phyloP scores from a whole-genome alignment of 1,140 invertebrate species.

The Gryllus bimaculatus region DNA sequence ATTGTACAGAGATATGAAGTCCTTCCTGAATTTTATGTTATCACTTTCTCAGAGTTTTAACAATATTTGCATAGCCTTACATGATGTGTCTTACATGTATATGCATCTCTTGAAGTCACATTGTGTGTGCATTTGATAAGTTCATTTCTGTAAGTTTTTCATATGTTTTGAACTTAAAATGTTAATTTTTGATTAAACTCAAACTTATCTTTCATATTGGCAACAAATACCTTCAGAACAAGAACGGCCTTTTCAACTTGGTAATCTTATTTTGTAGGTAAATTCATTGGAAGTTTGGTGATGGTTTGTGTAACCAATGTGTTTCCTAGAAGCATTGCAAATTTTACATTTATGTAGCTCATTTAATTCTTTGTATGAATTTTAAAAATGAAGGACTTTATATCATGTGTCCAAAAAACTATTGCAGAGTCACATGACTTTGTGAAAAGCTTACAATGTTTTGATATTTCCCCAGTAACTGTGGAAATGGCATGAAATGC shows the following conservation, averaged over 20 bases:
- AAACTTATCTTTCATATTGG: too few relatives aligned
- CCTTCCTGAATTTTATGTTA: background rate
- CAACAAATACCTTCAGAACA: too few relatives aligned
- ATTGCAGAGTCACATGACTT: background rate
- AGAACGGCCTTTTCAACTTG: too few relatives aligned
- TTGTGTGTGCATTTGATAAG: too few relatives aligned
- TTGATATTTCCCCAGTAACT: slow-evolving; percentile 1
- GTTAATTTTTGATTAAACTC: too few relatives aligned
- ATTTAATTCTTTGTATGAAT: background rate
- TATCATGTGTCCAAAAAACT: background rate
- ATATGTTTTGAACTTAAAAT: too few relatives aligned
- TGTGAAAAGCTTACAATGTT: background rate
- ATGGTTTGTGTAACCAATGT: background rate
- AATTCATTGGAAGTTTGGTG: background rate
- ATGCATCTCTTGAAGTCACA: too few relatives aligned
- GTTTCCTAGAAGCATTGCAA: background rate
- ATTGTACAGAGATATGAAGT: slow-evolving; percentile 6
- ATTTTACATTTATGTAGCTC: background rate
- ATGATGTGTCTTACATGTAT: too few relatives aligned
- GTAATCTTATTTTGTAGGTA: background rate
- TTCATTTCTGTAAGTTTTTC: too few relatives aligned
- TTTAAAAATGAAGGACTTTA: background rate
- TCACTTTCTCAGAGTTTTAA: background rate
- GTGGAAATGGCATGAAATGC: background rate
- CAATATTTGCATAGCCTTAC: background rate